Evolutionary conservation across 1,140 invertebrate species (phyloP), one percentile per base, ranked within the genome.

Genomic region (Musca vetustissima): DNA sequence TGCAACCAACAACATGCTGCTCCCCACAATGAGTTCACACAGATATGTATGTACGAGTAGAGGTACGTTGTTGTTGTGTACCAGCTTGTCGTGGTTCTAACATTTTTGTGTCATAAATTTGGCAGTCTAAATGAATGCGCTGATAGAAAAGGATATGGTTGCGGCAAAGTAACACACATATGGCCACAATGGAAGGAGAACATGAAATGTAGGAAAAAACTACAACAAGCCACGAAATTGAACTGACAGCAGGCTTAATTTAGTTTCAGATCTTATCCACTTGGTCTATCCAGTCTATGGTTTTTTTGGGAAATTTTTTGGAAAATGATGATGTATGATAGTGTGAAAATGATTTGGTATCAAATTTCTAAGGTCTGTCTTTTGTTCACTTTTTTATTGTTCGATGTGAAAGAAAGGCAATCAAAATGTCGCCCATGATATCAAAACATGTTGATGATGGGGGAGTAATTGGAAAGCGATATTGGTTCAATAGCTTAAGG

Each of bases 81-180:
- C 36, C 4, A 6, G 36, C 36, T 43, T 43, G 36, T 43, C 36
- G 36, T 43, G 36, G 36, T 43, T 43, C 36, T 43, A 43, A 43
- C 36, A 43, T 43, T 43, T 36, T 57, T 17, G 25, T 61, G 57
- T 61, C 57, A 43, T 43, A 43, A 61, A 11, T 61, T 61, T 61
- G 57, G 43, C 57, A 61, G 57, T 17, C 19, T 36, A 43, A 61
- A 61, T 61, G 57, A 61, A 61, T 32, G 36, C 28, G 57, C 32
- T 61, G 57, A 61, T 61, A 32, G 57, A 61, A 61, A 61, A 61
- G 57, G 57, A 61, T 61, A 21, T 36, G 36, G 36, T 43, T 43
- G 36, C 36, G 36, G 36, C 36, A 43, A 43, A 43, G 9, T 9
- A 3, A 4, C 7, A 43, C 15, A 32, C 25, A 32, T 59, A 19